phyloP scores from a whole-genome alignment of 2,113 vertebrate genomes.

The Otolemur garnettii region DNA sequence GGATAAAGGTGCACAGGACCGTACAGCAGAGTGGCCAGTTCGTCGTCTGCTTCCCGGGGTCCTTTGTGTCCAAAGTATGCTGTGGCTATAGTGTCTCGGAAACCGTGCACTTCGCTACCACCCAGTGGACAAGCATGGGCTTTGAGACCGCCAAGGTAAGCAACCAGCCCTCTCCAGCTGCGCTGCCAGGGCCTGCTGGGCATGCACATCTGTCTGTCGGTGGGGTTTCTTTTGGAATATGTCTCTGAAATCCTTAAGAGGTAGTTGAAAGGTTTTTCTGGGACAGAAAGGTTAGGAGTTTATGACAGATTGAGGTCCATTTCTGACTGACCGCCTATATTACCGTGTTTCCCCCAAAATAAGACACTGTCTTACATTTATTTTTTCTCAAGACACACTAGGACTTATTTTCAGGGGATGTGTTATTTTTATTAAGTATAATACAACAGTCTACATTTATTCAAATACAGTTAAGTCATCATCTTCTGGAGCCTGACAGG shows the following conservation, averaged over 20 bases:
- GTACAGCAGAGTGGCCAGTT: conserved; percentile 99
- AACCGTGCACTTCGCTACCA: conserved; percentile 99
- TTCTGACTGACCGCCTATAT: rapidly evolving
- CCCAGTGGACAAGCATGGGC: conserved; percentile 98
- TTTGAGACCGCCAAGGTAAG: conserved; percentile 98
- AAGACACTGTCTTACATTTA: too few species aligned
- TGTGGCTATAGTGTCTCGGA: conserved; percentile 99
- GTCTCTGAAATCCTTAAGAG: rapidly evolving
- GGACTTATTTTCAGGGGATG: too few species aligned
- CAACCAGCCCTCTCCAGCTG: neutral
- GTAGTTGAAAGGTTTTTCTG: neutral
- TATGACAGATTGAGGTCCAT: neutral
- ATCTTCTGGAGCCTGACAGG: too few species aligned
- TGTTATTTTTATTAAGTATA: too few species aligned
- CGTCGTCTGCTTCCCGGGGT: conserved; percentile 97
- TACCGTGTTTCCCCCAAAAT: too few species aligned
- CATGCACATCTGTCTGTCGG: rapidly evolving
- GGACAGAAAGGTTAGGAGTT: neutral
- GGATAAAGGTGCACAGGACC: conserved; percentile 97
- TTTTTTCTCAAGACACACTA: too few species aligned
- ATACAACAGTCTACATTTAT: too few species aligned
- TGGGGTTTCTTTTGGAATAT: rapidly evolving
- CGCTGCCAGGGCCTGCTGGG: neutral
- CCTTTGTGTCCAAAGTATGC: conserved; percentile 98
- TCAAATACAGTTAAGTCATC: too few species aligned